Evolutionary conservation across 53 echinoderm and acorn worm species (phyloP).

Genomic region (Holothuria leucospilota): DNA sequence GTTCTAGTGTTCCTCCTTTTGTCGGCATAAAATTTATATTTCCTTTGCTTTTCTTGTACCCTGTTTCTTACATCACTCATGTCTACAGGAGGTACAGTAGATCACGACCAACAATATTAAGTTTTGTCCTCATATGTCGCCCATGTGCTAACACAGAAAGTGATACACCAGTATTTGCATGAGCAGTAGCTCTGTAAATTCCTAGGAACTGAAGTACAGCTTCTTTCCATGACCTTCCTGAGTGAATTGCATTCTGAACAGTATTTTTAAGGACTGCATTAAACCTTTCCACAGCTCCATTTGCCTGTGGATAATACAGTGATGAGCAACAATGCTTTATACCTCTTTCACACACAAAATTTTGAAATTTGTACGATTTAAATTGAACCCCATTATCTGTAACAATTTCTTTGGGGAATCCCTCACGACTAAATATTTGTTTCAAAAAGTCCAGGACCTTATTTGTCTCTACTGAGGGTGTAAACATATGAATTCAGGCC

Average conservation of each 20-base stretch:
- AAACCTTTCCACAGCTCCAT: conserved; percentile 18
- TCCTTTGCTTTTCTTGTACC: too few relatives aligned
- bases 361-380: conserved; percentile 9
- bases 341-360: conserved; percentile 8
- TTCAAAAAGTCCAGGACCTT: background rate
- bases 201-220: background rate
- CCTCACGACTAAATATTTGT: background rate
- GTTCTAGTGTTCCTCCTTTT: too few relatives aligned
- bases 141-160: too few relatives aligned
- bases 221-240: conserved; percentile 20
- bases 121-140: too few relatives aligned
- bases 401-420: background rate
- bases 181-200: background rate
- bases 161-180: background rate
- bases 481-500: background rate
- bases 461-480: background rate
- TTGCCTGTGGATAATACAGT: background rate
- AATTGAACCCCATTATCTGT: conserved; percentile 23
- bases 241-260: conserved; percentile 23
- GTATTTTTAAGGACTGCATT: conserved; percentile 5
- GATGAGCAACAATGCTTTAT: background rate
- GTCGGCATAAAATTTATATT: too few relatives aligned
- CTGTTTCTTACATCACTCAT: too few relatives aligned
- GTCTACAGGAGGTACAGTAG: too few relatives aligned
- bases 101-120: too few relatives aligned